Conservation (phyloP, 2,797 vertebrate species). For the Paramormyrops hopkinsi region DNA sequence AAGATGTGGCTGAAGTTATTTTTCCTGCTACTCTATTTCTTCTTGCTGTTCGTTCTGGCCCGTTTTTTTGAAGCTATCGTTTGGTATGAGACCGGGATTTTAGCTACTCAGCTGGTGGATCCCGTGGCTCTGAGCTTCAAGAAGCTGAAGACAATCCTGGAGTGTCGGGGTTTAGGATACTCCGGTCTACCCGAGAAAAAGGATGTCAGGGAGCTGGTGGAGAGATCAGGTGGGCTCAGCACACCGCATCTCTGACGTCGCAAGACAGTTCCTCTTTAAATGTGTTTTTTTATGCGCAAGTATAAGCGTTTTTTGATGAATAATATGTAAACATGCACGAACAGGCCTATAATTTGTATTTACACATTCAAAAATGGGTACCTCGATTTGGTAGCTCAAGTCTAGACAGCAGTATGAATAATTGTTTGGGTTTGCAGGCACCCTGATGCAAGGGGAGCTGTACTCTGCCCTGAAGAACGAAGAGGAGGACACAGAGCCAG, state of each 20-base stretch:
- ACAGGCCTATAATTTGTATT: not conserved
- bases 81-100: slow-evolving; percentile 90
- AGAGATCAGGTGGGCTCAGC: slow-evolving; percentile 75
- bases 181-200: slow-evolving; percentile 82
- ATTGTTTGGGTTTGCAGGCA: slow-evolving; percentile 61
- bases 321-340: not conserved
- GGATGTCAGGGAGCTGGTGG: slow-evolving; percentile 83
- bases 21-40: slow-evolving; percentile 86
- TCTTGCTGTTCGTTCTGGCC: slow-evolving; percentile 81
- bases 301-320: not conserved
- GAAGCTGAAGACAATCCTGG: slow-evolving; percentile 86
- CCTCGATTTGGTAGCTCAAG: not conserved
- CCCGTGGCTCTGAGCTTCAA: slow-evolving; percentile 86
- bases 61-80: slow-evolving; percentile 86
- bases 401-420: not conserved
- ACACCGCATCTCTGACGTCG: not conserved
- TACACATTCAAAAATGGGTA: not conserved
- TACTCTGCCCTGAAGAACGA: slow-evolving; percentile 90
- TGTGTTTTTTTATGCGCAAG: not conserved
- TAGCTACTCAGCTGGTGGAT: slow-evolving; percentile 89
- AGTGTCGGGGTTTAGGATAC: slow-evolving; percentile 83
- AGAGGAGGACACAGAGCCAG: slow-evolving; percentile 77
- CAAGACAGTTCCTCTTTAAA: not conserved
- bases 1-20: slow-evolving; percentile 92
- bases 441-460: slow-evolving; percentile 89